Evolutionary conservation across 2,113 vertebrate genomes (phyloP), one percentile per base, ranked within the genome.

Genomic region (Gila orcuttii): DNA sequence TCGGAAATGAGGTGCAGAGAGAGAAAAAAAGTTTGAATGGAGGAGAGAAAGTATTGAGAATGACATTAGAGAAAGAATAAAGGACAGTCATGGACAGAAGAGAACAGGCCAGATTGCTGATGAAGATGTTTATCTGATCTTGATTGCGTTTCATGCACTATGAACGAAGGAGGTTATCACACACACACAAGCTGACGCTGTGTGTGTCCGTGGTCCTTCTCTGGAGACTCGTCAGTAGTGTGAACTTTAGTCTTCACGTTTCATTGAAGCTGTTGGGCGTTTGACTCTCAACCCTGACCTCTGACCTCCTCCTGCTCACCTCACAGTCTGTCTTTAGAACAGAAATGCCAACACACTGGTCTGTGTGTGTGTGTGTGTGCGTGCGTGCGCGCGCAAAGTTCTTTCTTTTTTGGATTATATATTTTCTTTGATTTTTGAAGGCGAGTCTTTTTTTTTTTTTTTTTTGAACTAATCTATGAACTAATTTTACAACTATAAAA

Each of bases 51-150:
- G 33, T 52, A 60, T 69, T 52, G n/a, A 85, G 69, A 42, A 28
- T 1, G 28, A 59, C 21, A 81, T 64, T 45, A 75, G 68, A 64
- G 36, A 45, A n/a, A 25, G n/a, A 82, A 23, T 52, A 31, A 69
- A 87, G 15, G 73, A 55, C 57, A 82, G 76, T 52, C 33, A 36
- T 74, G 62, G 68, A 66, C 62, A 78, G 52, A 88, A 42, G 77
- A 79, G 52, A 6, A 45, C 13, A 60, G 21, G 25, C 36, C 6
- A 66, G 68, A 23, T 2, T 73, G 52, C 42, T 62, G 60, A 77
- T 19, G 50, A 79, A 11, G 21, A 42, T 33, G 68, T 39, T 39
- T 71, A 23, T 71, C 68, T 39, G n/a, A 31, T 42, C 21, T 59
- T 79, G 33, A n/a, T 23, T 42, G 77, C 36, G 31, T 59, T 59